Base-by-base conservation (phyloP, 2,113 vertebrate species). In the Petromus typicus region DNA sequence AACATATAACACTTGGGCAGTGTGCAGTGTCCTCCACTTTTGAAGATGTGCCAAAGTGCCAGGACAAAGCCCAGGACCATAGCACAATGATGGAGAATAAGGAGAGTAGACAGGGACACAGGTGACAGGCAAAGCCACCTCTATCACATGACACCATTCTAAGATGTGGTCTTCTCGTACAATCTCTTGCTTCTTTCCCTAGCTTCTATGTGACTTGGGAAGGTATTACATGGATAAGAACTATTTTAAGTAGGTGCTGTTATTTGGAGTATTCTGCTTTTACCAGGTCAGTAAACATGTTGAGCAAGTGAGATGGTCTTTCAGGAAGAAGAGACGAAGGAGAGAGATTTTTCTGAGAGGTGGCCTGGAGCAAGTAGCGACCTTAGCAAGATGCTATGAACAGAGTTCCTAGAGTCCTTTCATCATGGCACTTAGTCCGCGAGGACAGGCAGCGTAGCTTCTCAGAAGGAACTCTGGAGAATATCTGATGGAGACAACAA, bases 1-100 rank as follows among this genome's bases (percentile, higher is more conserved):
- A 66, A 59, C 30, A n/a, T 5, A 1, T 34, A 34, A 22, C 7
- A 57, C 12, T 0, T 40, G 32, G 30, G 20, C 34, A 71, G 7
- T 30, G 11, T 48, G 20, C 5, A 3, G 16, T 4, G 1, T 66
- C 2, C 3, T 7, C 3, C 1, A 45, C 32, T n/a, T 30, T 16
- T 0, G 1, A 78, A 59, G 40, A 54, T n/a, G 25, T 2, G 11
- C 69, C 67, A 5, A 1, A 34, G 61, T 45, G n/a, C 56, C 3
- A 8, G 66, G n/a, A 30, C 5, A 56, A 40, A 76, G 32, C 11
- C 27, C 6, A 37, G n/a, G 40, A 8, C 17, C 23, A 6, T 4
- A 34, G 17, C 10, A 1, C 54, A 54, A 27, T 37, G 51, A 23
- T 10, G 11, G 27, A 37, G 32, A 30, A n/a, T 45, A 17, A 17